phyloP scores from a whole-genome alignment of 2,113 vertebrate species.

The Sinocyclocheilus anophthalmus region DNA sequence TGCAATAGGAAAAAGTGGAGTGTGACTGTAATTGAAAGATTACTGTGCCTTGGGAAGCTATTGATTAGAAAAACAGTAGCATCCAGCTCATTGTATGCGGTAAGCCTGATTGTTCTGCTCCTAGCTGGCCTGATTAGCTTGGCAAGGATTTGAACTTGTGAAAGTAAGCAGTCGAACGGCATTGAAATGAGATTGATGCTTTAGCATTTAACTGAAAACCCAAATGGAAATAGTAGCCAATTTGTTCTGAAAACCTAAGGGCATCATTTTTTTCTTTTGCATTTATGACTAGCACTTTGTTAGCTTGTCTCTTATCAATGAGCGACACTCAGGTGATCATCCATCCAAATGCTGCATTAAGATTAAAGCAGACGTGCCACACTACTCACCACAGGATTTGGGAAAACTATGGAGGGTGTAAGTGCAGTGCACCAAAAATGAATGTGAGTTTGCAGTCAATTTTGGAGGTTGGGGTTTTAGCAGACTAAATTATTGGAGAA shows the following conservation, averaged over 20 bases:
- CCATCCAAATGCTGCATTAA: not conserved
- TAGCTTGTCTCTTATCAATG: not conserved
- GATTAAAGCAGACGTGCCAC: not conserved
- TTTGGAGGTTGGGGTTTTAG: not conserved
- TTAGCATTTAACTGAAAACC: slow-evolving; percentile 34
- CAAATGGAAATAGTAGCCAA: not conserved
- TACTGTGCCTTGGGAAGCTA: slow-evolving; percentile 54
- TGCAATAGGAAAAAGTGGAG: slow-evolving; percentile 54
- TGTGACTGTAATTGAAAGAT: slow-evolving; percentile 63
- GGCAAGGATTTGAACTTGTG: slow-evolving; percentile 20
- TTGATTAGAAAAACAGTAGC: slow-evolving; percentile 58
- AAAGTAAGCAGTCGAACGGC: slow-evolving; percentile 4
- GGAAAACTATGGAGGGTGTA: not conserved
- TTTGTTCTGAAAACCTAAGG: not conserved
- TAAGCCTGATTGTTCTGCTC: slow-evolving; percentile 7
- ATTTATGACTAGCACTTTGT: not conserved
- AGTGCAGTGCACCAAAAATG: not conserved
- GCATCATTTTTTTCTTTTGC: not conserved
- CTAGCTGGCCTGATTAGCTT: not conserved
- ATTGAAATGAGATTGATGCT: slow-evolving; percentile 35
- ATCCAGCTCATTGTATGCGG: slow-evolving; percentile 2
- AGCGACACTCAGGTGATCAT: not conserved
- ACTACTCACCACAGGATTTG: not conserved
- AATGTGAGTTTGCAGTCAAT: not conserved
- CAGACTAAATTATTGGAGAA: not conserved